A percentile compares a stretch with the other conserved stretches of the same genome.
phyloP scores from a whole-genome alignment of 2,113 vertebrate genomes.

The Ailuropoda melanoleuca region DNA sequence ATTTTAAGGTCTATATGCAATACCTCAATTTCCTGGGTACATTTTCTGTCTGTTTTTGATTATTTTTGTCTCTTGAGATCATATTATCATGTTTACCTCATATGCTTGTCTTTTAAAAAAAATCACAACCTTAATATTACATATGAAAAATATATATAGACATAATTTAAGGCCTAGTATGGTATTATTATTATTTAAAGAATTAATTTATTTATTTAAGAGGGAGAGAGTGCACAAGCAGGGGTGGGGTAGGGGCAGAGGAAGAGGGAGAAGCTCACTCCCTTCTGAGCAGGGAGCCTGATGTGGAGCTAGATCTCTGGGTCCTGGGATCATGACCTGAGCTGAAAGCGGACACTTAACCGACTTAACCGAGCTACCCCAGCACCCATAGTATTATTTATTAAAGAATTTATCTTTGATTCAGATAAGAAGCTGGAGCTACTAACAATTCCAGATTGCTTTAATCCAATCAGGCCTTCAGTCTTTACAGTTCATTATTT shows the following conservation, averaged over 20 bases:
- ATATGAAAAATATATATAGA: not conserved
- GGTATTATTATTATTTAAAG: not conserved
- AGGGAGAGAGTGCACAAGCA: not conserved
- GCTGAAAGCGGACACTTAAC: not conserved
- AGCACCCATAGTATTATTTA: not conserved
- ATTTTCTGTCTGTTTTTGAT: not conserved
- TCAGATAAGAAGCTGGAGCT: not conserved
- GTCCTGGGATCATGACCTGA: not conserved
- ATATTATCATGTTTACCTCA: not conserved
- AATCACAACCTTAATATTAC: not conserved
- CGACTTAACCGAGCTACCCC: not conserved
- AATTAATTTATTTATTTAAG: not conserved
- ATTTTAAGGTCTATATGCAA: not conserved
- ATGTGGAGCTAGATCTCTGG: not conserved
- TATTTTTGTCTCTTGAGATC: not conserved
- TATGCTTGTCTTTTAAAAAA: not conserved
- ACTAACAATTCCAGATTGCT: not conserved
- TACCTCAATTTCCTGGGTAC: not conserved
- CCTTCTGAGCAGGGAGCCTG: not conserved
- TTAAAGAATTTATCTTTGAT: not conserved
- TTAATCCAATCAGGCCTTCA: not conserved
- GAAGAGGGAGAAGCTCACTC: not conserved
- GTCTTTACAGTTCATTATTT: not conserved
- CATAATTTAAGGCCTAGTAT: not conserved
- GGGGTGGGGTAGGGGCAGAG: not conserved